These are phyloP conservation scores for Euleptes europaea DNA, from an alignment of 2,113 vertebrate genomes.

Conservation along the genomic window DNA sequence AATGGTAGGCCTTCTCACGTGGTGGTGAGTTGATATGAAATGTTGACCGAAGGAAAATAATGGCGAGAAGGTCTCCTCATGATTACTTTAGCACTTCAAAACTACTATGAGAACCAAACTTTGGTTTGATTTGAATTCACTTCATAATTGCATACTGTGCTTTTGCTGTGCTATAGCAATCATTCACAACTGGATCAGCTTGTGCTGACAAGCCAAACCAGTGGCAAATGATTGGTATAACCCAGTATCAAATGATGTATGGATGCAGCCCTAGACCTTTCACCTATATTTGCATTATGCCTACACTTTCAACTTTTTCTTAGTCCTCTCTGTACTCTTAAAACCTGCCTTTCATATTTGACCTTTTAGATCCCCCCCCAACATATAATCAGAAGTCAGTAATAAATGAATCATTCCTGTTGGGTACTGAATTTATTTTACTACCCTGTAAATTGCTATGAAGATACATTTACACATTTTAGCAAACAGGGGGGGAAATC, in stretches of 20 bases:
- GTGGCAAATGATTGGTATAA: too few relatives aligned
- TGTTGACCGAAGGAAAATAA: neutral
- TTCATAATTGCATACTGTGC: neutral
- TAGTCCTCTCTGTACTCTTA: neutral
- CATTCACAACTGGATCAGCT: too few relatives aligned
- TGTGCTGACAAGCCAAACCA: too few relatives aligned
- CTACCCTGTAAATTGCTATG: conserved; percentile 1
- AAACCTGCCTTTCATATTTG: neutral
- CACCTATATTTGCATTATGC: neutral
- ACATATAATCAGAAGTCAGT: conserved; percentile 4
- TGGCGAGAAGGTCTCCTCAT: neutral
- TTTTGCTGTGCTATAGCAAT: too few relatives aligned
- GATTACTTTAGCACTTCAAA: neutral
- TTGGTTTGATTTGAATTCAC: neutral
- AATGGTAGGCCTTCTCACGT: neutral
- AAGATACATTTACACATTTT: conserved; percentile 15
- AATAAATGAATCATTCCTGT: neutral
- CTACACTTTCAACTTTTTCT: neutral
- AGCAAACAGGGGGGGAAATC: conserved; percentile 13
- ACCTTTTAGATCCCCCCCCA: neutral
- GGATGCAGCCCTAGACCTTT: neutral
- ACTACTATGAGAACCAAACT: neutral
- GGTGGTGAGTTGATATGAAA: neutral
- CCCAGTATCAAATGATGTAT: too few relatives aligned
- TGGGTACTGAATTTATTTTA: neutral